A percentile compares a stretch with the other conserved stretches of the same genome.
Conservation (phyloP, 2,888 invertebrate species). For the Ennomos quercinarius region DNA sequence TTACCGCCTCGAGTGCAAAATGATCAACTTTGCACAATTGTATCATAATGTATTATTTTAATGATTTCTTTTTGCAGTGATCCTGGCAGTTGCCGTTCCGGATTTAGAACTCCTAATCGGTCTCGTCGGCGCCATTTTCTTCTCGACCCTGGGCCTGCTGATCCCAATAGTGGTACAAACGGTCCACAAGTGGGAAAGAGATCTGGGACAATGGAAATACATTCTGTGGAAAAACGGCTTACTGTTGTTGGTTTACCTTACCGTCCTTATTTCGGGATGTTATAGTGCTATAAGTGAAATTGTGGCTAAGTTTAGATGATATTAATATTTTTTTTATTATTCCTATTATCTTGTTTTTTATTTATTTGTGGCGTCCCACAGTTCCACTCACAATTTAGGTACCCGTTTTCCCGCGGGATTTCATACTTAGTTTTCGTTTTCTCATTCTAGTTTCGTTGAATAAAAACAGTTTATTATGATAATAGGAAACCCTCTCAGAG, state of each 20-base stretch:
- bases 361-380: no score
- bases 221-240: conserved; percentile 88
- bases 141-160: conserved; percentile 90
- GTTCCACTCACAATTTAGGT: no score
- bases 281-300: conserved; percentile 64
- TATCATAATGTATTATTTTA: no score
- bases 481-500: no score
- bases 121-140: conserved; percentile 92
- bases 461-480: no score
- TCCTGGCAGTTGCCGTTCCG: conserved; percentile 91
- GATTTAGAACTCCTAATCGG: conserved; percentile 94
- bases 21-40: no score
- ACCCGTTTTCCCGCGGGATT: no score
- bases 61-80: conserved; percentile 80
- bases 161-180: conserved; percentile 91
- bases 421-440: no score
- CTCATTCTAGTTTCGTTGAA: no score
- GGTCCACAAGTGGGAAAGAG: conserved; percentile 88
- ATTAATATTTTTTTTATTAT: no score
- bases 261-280: conserved; percentile 70
- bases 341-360: no score
- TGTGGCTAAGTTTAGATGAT: conserved; percentile 45
- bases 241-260: conserved; percentile 61
- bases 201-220: conserved; percentile 87
- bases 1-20: no score